A percentile compares a stretch with the other conserved stretches of the same genome.
These are phyloP conservation scores for Allacma fusca DNA, from an alignment of 2,888 invertebrate species.

Conservation along the genomic window DNA sequence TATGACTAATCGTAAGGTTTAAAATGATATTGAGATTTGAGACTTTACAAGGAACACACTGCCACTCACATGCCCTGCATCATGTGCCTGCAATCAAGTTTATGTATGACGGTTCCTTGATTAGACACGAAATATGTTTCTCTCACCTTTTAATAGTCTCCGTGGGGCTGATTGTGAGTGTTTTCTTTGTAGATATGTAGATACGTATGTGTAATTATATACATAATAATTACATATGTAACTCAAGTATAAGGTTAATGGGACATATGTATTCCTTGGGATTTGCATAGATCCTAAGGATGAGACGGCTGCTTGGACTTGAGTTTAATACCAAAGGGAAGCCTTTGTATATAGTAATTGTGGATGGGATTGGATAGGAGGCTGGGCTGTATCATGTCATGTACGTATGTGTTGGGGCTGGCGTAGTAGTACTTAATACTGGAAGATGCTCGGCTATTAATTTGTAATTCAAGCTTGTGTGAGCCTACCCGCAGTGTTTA, in stretches of 20 bases:
- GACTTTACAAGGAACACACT: not conserved
- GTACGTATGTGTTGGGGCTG: not conserved
- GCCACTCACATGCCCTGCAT: constrained; percentile 17
- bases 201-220: too few species aligned
- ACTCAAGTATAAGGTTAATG: too few species aligned
- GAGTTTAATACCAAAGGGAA: too few species aligned
- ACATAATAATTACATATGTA: too few species aligned
- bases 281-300: not conserved
- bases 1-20: not conserved
- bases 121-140: constrained; percentile 8
- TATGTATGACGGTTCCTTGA: constrained; percentile 34
- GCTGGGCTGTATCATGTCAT: not conserved
- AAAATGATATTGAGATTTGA: not conserved
- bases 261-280: too few species aligned
- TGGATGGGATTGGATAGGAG: not conserved
- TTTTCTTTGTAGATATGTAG: too few species aligned
- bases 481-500: constrained; percentile 56
- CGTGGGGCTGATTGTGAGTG: too few species aligned
- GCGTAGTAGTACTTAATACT: constrained; percentile 17
- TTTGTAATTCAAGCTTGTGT: constrained; percentile 53
- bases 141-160: not conserved
- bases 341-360: not conserved
- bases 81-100: constrained; percentile 27
- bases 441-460: constrained; percentile 49
- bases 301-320: not conserved